Evolutionary conservation across 2,113 vertebrate species (phyloP), one percentile per base, ranked within the genome.

Genomic region (Malaclemys terrapin): DNA sequence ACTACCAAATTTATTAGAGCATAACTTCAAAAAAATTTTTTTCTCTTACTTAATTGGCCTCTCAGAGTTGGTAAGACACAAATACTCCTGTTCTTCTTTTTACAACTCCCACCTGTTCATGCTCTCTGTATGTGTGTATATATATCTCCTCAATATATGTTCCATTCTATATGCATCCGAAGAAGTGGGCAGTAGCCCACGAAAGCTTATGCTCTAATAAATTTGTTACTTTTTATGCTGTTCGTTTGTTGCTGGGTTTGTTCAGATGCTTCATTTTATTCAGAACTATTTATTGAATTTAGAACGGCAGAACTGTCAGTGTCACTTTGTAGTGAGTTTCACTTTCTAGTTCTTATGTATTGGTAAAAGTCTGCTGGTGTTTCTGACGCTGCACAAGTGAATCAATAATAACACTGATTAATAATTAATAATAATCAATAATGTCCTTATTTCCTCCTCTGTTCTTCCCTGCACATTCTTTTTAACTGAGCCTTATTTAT

Each of bases 391-490:
- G 84, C 85, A 78, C 87, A 75, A 91, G n/a, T 0, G 0, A 89
- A 84, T 91, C 3, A 0, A 52, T 95, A 95, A 76, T 79, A 84
- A 50, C 88, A 83, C 65, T 2, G 76, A 88, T 59, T 93, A 87
- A 87, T 93, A 91, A 87, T 85, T 92, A 94, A 85, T 90, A 91
- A 96, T 96, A 94, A 87, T 90, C 91, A 96, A 72, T 85, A 93
- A 94, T 80, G 85, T 54, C 82, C 65, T 90, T 94, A 90, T 94
- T 95, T 92, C 84, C 76, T 90, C 82, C 79, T 87, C 38, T 49
- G 87, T 87, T 79, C 65, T 96, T 92, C 80, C 84, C 89, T 96
- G 75, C 16, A 69, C 20, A 92, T 89, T 82, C 52, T 76, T 88
- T 91, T 59, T 2, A 69, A 69, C 65, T 19, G 16, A 69, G 35